phyloP scores from a whole-genome alignment of 2,797 vertebrate genomes.

The Crax fasciolata region DNA sequence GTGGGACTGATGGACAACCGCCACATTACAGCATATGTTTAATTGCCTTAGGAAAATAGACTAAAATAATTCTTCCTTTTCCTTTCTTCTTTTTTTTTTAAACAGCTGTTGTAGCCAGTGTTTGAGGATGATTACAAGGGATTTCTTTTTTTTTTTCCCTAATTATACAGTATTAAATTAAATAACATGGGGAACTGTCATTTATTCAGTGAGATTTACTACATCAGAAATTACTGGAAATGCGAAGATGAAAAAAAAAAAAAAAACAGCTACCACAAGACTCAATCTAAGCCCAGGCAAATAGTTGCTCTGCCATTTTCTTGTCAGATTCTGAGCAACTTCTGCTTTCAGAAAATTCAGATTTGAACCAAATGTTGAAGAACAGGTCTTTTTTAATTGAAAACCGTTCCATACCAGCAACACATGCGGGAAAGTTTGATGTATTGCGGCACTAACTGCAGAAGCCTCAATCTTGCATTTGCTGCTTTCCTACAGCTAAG shows the following conservation, averaged over 20 bases:
- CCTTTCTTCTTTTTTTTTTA: neutral
- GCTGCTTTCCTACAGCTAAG: neutral
- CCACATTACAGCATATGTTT: neutral
- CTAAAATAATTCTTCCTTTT: neutral
- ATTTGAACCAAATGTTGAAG: neutral
- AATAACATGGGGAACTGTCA: neutral
- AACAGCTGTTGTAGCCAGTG: neutral
- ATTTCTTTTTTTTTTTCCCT: neutral
- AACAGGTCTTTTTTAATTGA: neutral
- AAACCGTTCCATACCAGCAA: neutral
- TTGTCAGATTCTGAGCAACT: neutral
- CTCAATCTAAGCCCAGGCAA: neutral
- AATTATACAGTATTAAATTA: neutral
- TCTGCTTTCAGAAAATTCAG: neutral
- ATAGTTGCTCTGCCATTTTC: neutral
- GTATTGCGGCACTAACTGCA: neutral
- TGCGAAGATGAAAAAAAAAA: neutral
- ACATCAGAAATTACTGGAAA: neutral
- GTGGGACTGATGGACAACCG: neutral
- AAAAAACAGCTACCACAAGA: neutral
- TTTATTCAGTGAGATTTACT: neutral
- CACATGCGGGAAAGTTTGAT: neutral
- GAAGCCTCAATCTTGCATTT: neutral
- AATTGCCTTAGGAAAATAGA: neutral
- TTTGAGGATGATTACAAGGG: neutral